Evolutionary conservation across 53 echinoderm and acorn worm genomes (phyloP).

Genomic region (Patiria pectinifera): DNA sequence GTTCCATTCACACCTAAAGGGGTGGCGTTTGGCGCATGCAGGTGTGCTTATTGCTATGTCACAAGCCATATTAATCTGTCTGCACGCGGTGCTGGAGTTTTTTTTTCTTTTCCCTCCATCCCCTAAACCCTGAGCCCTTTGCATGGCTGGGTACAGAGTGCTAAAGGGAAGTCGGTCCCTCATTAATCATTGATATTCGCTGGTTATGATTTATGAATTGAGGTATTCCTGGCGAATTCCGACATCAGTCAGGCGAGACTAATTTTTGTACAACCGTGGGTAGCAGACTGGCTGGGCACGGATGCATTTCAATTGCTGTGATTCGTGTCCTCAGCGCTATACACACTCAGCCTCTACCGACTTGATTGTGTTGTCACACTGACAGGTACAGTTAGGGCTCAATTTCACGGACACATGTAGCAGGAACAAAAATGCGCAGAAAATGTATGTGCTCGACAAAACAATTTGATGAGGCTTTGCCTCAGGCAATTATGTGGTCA

Average conservation of each 20-base stretch:
- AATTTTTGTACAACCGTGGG: slow-evolving; percentile 26
- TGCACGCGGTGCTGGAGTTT: background rate
- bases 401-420: background rate
- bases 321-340: background rate
- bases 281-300: background rate
- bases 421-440: no score
- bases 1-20: slow-evolving; percentile 62
- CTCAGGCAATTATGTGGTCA: no score
- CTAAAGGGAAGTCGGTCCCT: slow-evolving; percentile 35
- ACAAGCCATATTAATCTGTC: slow-evolving; percentile 56
- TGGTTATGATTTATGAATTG: slow-evolving; percentile 64
- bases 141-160: slow-evolving; percentile 29
- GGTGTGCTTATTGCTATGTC: slow-evolving; percentile 52
- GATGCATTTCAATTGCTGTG: background rate
- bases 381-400: background rate
- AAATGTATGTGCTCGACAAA: no score
- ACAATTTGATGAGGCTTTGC: no score
- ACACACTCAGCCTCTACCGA: background rate
- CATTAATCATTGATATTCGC: slow-evolving; percentile 63
- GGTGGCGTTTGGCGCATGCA: slow-evolving; percentile 53
- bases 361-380: slow-evolving; percentile 13
- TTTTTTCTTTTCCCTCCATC: background rate
- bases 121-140: background rate
- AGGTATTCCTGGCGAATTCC: slow-evolving; percentile 54
- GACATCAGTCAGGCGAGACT: slow-evolving; percentile 51